Conservation (phyloP, 2,113 vertebrate genomes). For the Macaca mulatta region DNA sequence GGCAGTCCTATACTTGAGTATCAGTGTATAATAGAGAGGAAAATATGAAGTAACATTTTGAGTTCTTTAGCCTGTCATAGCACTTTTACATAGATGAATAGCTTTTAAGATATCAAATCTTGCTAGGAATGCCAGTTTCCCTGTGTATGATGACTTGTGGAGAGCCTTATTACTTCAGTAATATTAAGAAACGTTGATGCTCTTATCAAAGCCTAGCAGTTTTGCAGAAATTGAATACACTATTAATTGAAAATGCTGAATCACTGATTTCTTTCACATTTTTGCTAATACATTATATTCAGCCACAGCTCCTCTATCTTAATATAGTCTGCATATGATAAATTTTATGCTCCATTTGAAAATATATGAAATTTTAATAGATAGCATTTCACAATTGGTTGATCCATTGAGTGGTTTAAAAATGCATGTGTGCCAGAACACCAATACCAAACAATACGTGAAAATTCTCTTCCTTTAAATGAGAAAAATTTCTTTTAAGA, state of each 20-base stretch:
- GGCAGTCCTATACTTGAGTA: not conserved
- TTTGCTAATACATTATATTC: not conserved
- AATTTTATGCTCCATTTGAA: constrained; percentile 1
- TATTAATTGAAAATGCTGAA: constrained; percentile 17
- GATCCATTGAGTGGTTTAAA: not conserved
- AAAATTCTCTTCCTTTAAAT: not conserved
- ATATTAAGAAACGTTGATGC: not conserved
- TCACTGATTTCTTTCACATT: not conserved
- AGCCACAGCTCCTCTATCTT: not conserved
- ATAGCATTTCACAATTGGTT: not conserved
- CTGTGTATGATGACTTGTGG: not conserved
- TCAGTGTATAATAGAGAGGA: not conserved
- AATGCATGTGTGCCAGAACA: not conserved
- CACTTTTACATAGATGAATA: not conserved
- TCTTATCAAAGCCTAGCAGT: not conserved
- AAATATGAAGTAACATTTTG: not conserved
- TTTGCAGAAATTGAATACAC: not conserved
- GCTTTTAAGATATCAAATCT: not conserved
- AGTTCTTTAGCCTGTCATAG: not conserved
- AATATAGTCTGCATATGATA: not conserved
- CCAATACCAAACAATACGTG: not conserved
- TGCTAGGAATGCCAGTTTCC: not conserved
- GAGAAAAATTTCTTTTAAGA: not conserved
- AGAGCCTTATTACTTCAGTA: not conserved
- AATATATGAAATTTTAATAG: constrained; percentile 4